These are phyloP conservation scores for Ascidia mentula DNA, from an alignment of 23 tunicate genomes.

Conservation along the genomic window DNA sequence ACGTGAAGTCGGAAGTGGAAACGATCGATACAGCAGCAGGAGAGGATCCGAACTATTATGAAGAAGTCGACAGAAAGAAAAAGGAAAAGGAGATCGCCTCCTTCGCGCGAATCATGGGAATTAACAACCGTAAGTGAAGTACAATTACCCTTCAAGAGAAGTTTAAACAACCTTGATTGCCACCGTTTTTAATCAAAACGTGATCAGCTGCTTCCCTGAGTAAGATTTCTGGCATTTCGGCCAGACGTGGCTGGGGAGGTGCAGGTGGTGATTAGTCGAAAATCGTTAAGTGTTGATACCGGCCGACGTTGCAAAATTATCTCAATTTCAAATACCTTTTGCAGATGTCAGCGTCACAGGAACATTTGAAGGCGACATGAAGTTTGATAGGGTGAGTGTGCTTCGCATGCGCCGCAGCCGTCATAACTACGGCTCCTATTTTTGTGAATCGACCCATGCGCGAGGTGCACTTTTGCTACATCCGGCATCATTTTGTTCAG, in stretches of 20 bases:
- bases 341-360: constrained; percentile 11
- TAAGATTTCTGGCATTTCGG: not conserved
- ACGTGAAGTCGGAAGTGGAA: not conserved
- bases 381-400: not conserved
- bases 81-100: constrained; percentile 9
- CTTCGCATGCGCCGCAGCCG: not conserved
- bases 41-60: constrained; percentile 41
- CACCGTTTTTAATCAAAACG: constrained; percentile 5
- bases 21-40: constrained; percentile 9
- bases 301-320: not conserved
- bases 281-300: not conserved
- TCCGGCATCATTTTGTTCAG: not conserved
- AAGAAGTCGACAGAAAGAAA: constrained; percentile 39
- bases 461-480: not conserved
- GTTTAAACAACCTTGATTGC: not conserved
- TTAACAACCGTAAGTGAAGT: constrained; percentile 47
- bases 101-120: constrained; percentile 37
- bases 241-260: not conserved
- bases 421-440: not conserved
- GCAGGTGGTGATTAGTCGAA: not conserved
- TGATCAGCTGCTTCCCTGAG: not conserved
- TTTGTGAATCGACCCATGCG: constrained; percentile 2
- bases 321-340: not conserved
- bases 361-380: constrained; percentile 27
- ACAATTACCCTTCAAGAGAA: not conserved